Conservation (phyloP, 1,140 invertebrate genomes). For the Frieseomelitta varia region DNA sequence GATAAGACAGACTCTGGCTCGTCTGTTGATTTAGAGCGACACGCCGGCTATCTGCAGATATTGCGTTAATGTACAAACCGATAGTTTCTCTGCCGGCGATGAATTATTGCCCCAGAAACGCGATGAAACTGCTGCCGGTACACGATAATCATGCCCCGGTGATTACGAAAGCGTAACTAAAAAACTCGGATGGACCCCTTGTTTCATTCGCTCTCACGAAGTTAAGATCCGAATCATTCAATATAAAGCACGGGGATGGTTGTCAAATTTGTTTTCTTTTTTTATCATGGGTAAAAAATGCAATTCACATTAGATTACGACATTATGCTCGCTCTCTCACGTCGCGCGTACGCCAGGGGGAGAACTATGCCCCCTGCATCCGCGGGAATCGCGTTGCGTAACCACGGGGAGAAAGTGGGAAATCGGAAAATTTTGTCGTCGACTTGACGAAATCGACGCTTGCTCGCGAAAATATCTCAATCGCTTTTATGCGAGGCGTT, state of each 20-base stretch:
- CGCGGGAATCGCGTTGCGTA: slow-evolving; percentile 2
- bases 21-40: slow-evolving; percentile 49
- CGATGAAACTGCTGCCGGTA: no score
- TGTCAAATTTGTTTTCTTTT: not conserved
- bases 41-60: slow-evolving; percentile 42
- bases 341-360: not conserved
- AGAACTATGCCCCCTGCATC: not conserved
- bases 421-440: not conserved
- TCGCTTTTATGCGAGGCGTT: no score
- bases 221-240: no score
- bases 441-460: no score
- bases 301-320: not conserved
- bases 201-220: not conserved
- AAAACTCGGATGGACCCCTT: not conserved
- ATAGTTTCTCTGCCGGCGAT: slow-evolving; percentile 19
- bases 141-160: not conserved
- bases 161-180: not conserved
- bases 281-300: no score
- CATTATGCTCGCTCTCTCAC: slow-evolving; percentile 2
- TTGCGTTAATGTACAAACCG: slow-evolving; percentile 29
- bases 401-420: not conserved
- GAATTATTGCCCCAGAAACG: slow-evolving; percentile 30
- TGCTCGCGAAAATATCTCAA: no score
- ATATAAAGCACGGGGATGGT: no score
- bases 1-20: slow-evolving; percentile 50